Evolutionary conservation across 2,113 vertebrate genomes (phyloP).

Genomic region (Erythrolamprus reginae): DNA sequence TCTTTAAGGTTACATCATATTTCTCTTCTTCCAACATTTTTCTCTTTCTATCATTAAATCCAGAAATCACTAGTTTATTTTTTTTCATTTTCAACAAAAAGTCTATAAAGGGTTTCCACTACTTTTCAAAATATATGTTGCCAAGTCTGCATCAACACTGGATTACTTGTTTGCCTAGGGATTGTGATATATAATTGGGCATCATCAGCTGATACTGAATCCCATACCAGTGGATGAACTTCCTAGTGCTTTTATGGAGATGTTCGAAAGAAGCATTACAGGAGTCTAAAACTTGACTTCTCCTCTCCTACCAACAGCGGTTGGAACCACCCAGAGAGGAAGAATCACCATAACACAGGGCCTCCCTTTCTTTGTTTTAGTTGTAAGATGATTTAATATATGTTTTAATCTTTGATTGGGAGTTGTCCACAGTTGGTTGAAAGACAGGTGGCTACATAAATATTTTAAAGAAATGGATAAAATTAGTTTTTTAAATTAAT

Average conservation of each 20-base stretch:
- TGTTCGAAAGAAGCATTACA: neutral
- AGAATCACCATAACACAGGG: neutral
- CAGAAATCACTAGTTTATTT: neutral
- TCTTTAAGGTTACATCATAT: neutral
- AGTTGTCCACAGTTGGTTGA: neutral
- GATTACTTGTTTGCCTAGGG: neutral
- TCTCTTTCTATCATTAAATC: neutral
- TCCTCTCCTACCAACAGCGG: neutral
- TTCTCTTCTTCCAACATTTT: neutral
- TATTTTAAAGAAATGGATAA: neutral
- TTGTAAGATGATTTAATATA: neutral
- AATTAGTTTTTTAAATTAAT: neutral
- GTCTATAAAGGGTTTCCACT: neutral
- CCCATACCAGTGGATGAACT: neutral
- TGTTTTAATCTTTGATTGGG: neutral
- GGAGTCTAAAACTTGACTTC: neutral
- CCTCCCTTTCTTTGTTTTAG: neutral
- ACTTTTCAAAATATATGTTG: neutral
- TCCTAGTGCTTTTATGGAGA: neutral
- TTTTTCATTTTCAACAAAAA: neutral
- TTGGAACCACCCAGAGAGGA: neutral
- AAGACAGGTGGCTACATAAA: neutral
- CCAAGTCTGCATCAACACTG: neutral
- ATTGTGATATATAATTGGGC: neutral
- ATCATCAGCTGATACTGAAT: neutral